These are phyloP conservation scores for Flexamia atlantica DNA, from an alignment of 2,888 invertebrate species.

Conservation along the genomic window DNA sequence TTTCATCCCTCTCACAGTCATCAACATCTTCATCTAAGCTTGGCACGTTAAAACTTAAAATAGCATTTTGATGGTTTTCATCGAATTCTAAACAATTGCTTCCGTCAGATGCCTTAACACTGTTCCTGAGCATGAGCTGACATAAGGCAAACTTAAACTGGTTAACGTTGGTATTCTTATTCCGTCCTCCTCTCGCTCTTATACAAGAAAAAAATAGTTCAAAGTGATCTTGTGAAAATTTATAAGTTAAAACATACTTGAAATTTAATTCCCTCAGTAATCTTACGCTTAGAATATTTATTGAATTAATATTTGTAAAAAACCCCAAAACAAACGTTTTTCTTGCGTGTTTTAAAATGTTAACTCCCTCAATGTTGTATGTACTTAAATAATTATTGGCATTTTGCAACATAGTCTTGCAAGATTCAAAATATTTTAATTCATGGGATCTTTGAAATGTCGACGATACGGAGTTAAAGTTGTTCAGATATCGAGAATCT, in stretches of 20 bases:
- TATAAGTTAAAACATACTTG: constrained; percentile 3
- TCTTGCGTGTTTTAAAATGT: constrained; percentile 1
- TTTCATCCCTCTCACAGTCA: too few species aligned
- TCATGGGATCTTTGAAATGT: too few species aligned
- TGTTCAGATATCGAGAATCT: too few species aligned
- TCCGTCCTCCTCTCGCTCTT: not conserved
- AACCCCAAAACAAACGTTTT: constrained; percentile 14
- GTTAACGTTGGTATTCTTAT: not conserved
- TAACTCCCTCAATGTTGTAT: too few species aligned
- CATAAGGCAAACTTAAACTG: constrained; percentile 1
- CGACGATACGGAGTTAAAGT: too few species aligned
- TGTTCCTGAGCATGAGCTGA: not conserved
- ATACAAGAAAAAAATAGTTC: constrained; percentile 1
- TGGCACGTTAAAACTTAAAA: not conserved
- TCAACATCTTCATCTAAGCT: too few species aligned
- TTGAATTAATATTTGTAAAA: not conserved
- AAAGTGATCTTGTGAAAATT: not conserved
- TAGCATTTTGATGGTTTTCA: not conserved
- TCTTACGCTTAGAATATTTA: not conserved
- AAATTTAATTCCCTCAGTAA: not conserved
- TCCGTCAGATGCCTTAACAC: not conserved
- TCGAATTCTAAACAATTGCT: not conserved
- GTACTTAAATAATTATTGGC: too few species aligned
- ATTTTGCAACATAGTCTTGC: too few species aligned
- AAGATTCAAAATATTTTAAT: too few species aligned